Conservation (phyloP, 2,113 vertebrate genomes). For the Corvus moneduloides region DNA sequence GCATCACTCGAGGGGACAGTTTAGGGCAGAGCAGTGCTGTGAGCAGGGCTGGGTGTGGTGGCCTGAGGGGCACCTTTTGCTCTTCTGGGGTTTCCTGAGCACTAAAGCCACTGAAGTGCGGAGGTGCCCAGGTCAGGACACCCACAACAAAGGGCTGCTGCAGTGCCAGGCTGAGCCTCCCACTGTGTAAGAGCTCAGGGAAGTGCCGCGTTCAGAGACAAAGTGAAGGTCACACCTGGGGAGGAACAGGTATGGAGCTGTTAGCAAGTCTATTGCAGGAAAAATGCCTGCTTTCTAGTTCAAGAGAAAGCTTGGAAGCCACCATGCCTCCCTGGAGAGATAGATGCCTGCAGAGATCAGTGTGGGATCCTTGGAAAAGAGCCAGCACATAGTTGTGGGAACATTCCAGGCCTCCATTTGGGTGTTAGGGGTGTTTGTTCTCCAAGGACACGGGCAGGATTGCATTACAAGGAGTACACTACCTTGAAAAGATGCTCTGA, state of each 20-base stretch:
- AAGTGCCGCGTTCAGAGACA: neutral
- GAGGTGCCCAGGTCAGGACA: neutral
- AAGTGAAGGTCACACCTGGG: neutral
- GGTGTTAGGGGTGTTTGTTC: neutral
- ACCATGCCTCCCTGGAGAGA: neutral
- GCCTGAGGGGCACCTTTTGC: neutral
- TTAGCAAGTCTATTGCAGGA: neutral
- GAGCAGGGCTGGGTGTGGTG: neutral
- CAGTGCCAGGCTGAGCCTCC: neutral
- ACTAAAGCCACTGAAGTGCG: neutral
- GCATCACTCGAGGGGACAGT: neutral
- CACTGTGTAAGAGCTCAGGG: neutral
- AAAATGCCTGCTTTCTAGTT: neutral
- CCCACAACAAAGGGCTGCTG: neutral
- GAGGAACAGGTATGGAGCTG: neutral
- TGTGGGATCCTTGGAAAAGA: neutral
- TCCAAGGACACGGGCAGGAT: too few relatives aligned
- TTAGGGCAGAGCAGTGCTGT: neutral
- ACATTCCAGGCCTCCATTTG: neutral
- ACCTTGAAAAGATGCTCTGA: neutral
- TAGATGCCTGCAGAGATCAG: neutral
- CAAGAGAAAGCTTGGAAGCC: neutral
- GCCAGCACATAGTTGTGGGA: neutral
- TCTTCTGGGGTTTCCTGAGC: neutral
- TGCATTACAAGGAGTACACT: neutral